Evolutionary conservation across 1,140 invertebrate genomes (phyloP).

Genomic region (Polyergus mexicanus): DNA sequence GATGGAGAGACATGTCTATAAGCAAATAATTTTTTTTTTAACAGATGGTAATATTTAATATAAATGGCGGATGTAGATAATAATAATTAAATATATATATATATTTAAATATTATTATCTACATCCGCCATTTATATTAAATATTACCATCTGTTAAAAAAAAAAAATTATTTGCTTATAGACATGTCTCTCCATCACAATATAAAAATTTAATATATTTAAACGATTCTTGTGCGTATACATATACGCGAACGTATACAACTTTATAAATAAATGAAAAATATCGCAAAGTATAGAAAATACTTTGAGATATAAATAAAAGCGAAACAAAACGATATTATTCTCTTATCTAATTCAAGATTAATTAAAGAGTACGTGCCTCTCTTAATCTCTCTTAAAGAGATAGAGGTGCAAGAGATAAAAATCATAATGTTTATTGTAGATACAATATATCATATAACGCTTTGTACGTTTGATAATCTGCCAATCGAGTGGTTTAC

Average conservation of each 20-base stretch:
- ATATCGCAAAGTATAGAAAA: not conserved
- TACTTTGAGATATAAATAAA: not conserved
- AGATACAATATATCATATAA: constrained; percentile 45
- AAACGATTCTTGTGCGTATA: too few relatives aligned
- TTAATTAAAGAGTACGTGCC: not conserved
- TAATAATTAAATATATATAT: too few relatives aligned
- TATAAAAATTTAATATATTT: not conserved
- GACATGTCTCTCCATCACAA: not conserved
- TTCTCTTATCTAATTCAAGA: not conserved
- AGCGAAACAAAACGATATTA: not conserved
- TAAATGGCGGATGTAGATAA: too few relatives aligned
- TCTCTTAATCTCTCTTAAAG: too few relatives aligned
- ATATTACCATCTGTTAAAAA: too few relatives aligned
- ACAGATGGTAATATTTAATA: too few relatives aligned
- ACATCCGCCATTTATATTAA: too few relatives aligned
- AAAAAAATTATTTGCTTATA: not conserved
- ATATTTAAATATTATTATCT: too few relatives aligned
- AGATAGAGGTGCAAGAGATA: not conserved
- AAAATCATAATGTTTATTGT: constrained; percentile 6
- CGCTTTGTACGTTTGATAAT: constrained; percentile 4
- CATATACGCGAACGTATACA: too few relatives aligned
- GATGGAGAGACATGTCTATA: not conserved
- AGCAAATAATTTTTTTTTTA: not conserved
- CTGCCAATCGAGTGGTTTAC: constrained; percentile 15
- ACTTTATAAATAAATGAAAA: not conserved